These are phyloP conservation scores for Argyresthia goedartella DNA, from an alignment of 2,888 invertebrate genomes.

Conservation along the genomic window DNA sequence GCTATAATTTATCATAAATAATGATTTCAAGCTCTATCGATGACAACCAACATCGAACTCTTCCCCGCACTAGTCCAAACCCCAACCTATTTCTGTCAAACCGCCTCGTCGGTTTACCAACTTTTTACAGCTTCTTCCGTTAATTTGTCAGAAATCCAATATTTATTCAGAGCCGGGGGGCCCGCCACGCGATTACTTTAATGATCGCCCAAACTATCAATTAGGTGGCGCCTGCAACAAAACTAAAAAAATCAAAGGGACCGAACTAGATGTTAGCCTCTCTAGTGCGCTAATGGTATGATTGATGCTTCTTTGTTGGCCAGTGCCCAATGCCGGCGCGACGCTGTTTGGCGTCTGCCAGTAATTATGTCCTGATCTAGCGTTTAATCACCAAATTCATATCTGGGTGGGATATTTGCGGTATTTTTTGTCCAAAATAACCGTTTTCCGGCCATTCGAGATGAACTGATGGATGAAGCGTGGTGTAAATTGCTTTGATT, in stretches of 20 bases:
- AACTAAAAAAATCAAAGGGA: slow-evolving; percentile 23
- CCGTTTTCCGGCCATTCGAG: neutral
- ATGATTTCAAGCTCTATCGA: no score
- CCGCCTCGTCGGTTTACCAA: slow-evolving; percentile 14
- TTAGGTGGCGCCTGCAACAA: slow-evolving; percentile 44
- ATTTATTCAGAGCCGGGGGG: slow-evolving; percentile 50
- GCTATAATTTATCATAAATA: no score
- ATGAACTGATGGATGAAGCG: neutral
- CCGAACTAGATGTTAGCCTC: slow-evolving; percentile 7
- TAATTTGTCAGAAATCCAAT: slow-evolving; percentile 61
- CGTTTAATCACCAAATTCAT: neutral
- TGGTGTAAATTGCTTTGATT: no score
- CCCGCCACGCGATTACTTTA: slow-evolving; percentile 36
- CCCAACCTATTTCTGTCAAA: slow-evolving; percentile 16
- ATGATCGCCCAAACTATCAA: slow-evolving; percentile 54
- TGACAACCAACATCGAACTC: neutral
- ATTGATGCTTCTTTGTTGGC: slow-evolving; percentile 28
- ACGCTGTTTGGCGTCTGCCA: neutral
- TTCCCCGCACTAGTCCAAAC: neutral
- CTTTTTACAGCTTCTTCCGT: slow-evolving; percentile 41
- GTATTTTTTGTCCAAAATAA: neutral
- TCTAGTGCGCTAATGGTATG: slow-evolving; percentile 11
- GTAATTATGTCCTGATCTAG: neutral
- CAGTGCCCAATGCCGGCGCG: slow-evolving; percentile 8
- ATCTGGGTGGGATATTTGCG: neutral